Base-by-base conservation (phyloP, 1,140 invertebrate genomes). In the Macrocentrus cingulum region DNA sequence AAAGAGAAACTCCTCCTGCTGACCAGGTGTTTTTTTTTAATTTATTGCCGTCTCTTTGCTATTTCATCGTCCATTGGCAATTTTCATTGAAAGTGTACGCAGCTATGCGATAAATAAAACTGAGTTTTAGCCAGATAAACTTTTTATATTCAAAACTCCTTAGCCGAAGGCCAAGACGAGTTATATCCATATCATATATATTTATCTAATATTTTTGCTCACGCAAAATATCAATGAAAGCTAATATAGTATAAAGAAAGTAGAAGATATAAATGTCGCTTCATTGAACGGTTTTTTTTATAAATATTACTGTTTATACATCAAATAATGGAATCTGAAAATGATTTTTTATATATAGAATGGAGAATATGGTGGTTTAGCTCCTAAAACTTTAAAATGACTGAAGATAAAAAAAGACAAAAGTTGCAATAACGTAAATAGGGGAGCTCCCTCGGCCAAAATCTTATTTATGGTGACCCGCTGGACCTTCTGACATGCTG, bases 331-430 rank as follows among this genome's bases (percentile, higher is more conserved):
- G 29, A 6, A 11, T 34, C 11, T 9, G 23, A 29, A 42, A 55
- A 54, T 16, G 25, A 54, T 62, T 50, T 59, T n/a, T n/a, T n/a
- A n/a, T n/a, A n/a, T n/a, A n/a, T n/a, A n/a, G n/a, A n/a, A n/a
- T n/a, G n/a, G n/a, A n/a, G n/a, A 56, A 60, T 18, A 48, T 48
- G 34, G 36, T 56, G 63, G 64, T 70, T 66, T 66, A 74, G 68
- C 64, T 68, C n/a, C n/a, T n/a, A n/a, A n/a, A n/a, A n/a, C 67
- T 74, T 68, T 66, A 67, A 72, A 75, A 70, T 69, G 70, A 69
- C 66, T 66, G 63, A 67, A 71, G 70, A 73, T 75, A 72, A 62
- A 62, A 73, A 70, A 69, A 46, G 16, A 55, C n/a, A 19, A 29
- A 15, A 34, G 48, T 50, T 32, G 9, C 62, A 22, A 50, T 64